phyloP scores from a whole-genome alignment of 1,140 invertebrate species.

The Sycophila sp. region DNA sequence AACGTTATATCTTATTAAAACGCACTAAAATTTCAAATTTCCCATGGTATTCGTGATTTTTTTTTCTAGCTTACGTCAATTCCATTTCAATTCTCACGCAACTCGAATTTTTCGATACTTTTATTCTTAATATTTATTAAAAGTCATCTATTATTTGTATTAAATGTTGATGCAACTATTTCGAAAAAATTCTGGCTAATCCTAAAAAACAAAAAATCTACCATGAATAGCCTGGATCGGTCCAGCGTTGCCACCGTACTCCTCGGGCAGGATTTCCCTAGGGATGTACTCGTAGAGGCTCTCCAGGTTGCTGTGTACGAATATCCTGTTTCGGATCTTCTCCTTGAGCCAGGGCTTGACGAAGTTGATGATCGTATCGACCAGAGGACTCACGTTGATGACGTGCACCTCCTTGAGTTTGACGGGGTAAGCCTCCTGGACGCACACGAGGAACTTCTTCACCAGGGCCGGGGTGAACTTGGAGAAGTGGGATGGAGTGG shows the following conservation, averaged over 20 bases:
- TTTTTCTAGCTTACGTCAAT: too few species aligned
- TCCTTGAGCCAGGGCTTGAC: constrained; percentile 87
- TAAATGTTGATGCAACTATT: too few species aligned
- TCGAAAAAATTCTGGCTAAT: too few species aligned
- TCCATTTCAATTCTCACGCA: too few species aligned
- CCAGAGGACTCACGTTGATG: constrained; percentile 82
- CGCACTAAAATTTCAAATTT: too few species aligned
- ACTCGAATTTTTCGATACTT: too few species aligned
- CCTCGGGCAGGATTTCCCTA: constrained; percentile 79
- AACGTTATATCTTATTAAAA: too few species aligned
- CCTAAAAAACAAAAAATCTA: too few species aligned
- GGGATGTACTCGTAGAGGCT: constrained; percentile 81
- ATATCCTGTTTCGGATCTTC: constrained; percentile 84
- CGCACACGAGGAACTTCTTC: constrained; percentile 84
- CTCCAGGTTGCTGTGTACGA: constrained; percentile 78
- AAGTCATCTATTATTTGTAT: too few species aligned
- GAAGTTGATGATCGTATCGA: constrained; percentile 84
- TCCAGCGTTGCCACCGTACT: constrained; percentile 81
- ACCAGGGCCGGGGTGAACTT: constrained; percentile 79
- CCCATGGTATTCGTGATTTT: too few species aligned
- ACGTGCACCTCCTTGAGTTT: constrained; percentile 87
- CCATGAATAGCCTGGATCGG: constrained; percentile 76
- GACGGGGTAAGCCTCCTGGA: constrained; percentile 87
- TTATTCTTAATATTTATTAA: too few species aligned
- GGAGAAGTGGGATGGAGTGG: constrained; percentile 78